Evolutionary conservation across 35 echinoderm and acorn worm genomes (phyloP).

Genomic region (Apostichopus parvimensis): DNA sequence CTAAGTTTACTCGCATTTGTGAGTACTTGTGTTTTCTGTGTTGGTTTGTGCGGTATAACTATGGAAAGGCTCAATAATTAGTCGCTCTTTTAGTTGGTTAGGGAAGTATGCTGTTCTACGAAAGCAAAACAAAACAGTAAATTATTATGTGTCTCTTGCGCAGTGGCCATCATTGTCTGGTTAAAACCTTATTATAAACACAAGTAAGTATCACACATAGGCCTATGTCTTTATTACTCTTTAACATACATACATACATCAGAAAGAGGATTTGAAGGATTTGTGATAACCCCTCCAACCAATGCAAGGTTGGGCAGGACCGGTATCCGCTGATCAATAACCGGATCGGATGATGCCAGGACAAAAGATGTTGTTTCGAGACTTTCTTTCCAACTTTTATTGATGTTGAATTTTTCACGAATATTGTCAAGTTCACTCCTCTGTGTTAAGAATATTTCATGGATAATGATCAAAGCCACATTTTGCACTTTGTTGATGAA

Average conservation of each 20-base stretch:
- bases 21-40: no score
- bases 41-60: no score
- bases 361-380: background rate
- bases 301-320: slow-evolving; percentile 61
- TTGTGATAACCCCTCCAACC: slow-evolving; percentile 67
- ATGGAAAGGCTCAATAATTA: no score
- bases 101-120: no score
- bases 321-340: slow-evolving; percentile 58
- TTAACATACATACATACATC: slow-evolving; percentile 14
- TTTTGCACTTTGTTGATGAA: slow-evolving; percentile 27
- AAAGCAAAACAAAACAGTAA: no score
- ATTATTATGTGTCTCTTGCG: no score
- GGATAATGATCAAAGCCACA: background rate
- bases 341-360: slow-evolving; percentile 42
- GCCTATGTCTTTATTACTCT: no score
- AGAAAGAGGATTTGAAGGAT: slow-evolving; percentile 40
- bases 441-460: background rate
- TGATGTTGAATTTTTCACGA: background rate
- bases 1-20: no score
- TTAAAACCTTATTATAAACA: no score
- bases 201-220: no score
- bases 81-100: no score
- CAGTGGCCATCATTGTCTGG: no score
- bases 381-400: background rate
- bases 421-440: background rate